Conservation (phyloP, 1,140 invertebrate species). For the Linepithema humile region DNA sequence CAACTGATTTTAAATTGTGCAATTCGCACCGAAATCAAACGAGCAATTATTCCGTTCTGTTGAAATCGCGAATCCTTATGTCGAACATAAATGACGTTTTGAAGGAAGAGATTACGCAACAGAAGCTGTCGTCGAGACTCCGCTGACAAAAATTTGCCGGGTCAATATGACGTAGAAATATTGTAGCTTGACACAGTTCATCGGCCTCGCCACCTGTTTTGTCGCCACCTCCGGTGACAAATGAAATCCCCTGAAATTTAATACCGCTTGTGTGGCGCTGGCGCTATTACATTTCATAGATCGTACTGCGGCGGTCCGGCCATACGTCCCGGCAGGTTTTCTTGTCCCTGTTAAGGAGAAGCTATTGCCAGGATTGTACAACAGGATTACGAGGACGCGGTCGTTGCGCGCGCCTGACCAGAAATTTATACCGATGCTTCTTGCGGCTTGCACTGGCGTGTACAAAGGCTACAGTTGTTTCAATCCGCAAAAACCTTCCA, state of each 20-base stretch:
- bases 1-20: conserved; percentile 20
- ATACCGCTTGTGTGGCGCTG: conserved; percentile 59
- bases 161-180: conserved; percentile 28
- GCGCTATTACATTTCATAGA: conserved; percentile 72
- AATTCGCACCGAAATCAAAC: background rate
- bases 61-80: background rate
- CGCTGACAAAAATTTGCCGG: background rate
- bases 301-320: conserved; percentile 47
- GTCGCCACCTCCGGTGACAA: conserved; percentile 62
- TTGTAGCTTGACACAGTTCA: conserved; percentile 21
- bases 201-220: conserved; percentile 29
- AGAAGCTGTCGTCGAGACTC: background rate
- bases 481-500: conserved; percentile 53
- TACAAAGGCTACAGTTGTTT: conserved; percentile 48
- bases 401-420: conserved; percentile 62
- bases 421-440: conserved; percentile 72
- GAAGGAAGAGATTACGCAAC: background rate
- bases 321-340: conserved; percentile 64
- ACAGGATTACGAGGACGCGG: conserved; percentile 75
- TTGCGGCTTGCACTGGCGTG: conserved; percentile 37
- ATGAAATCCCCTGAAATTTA: conserved; percentile 77
- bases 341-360: conserved; percentile 75
- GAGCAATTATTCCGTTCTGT: background rate
- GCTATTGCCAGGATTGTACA: conserved; percentile 76
- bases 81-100: background rate